These are phyloP conservation scores for Anoplopoma fimbria DNA, from an alignment of 2,113 vertebrate genomes.

Conservation along the genomic window DNA sequence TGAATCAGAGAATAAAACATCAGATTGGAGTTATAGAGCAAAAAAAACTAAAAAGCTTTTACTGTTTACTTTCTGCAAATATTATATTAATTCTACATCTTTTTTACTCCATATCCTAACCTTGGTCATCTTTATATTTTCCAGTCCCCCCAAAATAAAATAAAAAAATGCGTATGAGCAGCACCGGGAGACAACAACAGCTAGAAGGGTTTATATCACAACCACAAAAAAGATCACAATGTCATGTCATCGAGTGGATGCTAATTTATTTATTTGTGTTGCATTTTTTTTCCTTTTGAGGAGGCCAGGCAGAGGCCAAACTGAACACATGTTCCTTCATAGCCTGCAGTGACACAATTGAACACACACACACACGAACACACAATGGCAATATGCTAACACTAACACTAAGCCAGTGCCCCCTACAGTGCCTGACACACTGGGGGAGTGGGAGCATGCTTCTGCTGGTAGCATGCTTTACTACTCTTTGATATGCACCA, in stretches of 20 bases:
- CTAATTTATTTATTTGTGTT: conserved; percentile 58
- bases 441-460: conserved; percentile 42
- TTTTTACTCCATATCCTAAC: conserved; percentile 14
- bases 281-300: conserved; percentile 13
- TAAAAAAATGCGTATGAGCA: conserved; percentile 4
- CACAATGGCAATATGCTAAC: conserved; percentile 62
- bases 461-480: conserved; percentile 71
- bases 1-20: conserved; percentile 10
- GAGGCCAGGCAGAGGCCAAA: conserved; percentile 55
- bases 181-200: conserved; percentile 40
- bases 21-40: conserved; percentile 10
- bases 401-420: conserved; percentile 63
- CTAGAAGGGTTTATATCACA: conserved; percentile 41
- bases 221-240: conserved; percentile 47
- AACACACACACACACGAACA: conserved; percentile 17
- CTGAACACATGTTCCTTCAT: conserved; percentile 69
- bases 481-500: conserved; percentile 83
- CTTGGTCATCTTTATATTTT: conserved; percentile 22
- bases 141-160: conserved; percentile 12
- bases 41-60: conserved; percentile 23
- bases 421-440: conserved; percentile 52
- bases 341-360: conserved; percentile 65
- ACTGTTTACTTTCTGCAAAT: conserved; percentile 45
- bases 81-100: conserved; percentile 41
- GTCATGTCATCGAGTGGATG: conserved; percentile 30